A percentile compares a stretch with the other conserved stretches of the same genome.
Conservation (phyloP, 2,113 vertebrate species). For the Centrocercus urophasianus region DNA sequence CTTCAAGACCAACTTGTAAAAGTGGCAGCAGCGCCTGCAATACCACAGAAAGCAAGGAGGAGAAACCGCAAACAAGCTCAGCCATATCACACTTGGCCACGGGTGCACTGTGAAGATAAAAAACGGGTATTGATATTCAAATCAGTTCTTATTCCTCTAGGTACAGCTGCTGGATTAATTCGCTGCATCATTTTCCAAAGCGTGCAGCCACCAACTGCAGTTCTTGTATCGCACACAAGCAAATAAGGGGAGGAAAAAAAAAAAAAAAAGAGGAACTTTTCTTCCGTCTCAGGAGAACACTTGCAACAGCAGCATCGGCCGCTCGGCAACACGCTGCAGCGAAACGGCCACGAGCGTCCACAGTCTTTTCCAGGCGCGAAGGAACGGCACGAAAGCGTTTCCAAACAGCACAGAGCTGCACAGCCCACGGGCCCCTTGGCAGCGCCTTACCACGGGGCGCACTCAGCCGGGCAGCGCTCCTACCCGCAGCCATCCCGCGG, state of each 20-base stretch:
- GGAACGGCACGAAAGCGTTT: neutral
- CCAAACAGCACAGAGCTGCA: neutral
- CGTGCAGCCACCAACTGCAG: constrained; percentile 20
- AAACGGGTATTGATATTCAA: constrained; percentile 34
- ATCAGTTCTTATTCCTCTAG: constrained; percentile 46
- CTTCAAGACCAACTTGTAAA: neutral
- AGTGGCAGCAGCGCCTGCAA: neutral
- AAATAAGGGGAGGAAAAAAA: neutral
- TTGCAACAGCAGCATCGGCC: neutral
- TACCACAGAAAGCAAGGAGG: neutral
- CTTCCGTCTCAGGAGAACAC: neutral
- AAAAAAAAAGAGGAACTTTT: neutral
- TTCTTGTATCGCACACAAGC: neutral
- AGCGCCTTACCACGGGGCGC: neutral
- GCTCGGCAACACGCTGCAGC: constrained; percentile 22
- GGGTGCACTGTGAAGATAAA: constrained; percentile 35
- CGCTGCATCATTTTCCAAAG: constrained; percentile 80
- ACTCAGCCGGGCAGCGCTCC: neutral
- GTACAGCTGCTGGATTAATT: constrained; percentile 72
- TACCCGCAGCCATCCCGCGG: neutral
- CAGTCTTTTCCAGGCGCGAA: neutral
- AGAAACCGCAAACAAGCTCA: constrained; percentile 17
- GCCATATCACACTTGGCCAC: constrained; percentile 16
- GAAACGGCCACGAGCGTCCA: neutral
- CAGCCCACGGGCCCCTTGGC: neutral